Evolutionary conservation across 2,797 vertebrate genomes (phyloP).

Genomic region (Microtus obscurus): DNA sequence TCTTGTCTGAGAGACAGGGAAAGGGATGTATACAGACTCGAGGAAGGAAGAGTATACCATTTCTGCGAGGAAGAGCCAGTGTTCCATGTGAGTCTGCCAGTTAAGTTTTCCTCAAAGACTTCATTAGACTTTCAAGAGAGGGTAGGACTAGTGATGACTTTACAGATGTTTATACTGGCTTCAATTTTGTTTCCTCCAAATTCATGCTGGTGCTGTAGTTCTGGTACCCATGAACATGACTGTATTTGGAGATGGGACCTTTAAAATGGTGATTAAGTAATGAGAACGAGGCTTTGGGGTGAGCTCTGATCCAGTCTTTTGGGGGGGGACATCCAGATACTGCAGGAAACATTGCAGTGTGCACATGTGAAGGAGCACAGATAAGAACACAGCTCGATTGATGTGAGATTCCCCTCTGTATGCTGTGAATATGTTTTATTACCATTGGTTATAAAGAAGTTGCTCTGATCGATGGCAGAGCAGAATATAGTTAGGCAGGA

Average conservation of each 20-base stretch:
- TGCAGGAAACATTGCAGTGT: background rate
- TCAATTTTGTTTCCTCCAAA: background rate
- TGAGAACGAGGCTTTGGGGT: background rate
- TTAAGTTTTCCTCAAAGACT: background rate
- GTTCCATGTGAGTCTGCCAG: background rate
- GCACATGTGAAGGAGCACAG: background rate
- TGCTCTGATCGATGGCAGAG: no score
- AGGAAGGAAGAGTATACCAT: background rate
- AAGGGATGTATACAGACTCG: background rate
- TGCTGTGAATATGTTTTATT: no score
- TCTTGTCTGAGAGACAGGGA: background rate
- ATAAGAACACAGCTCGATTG: background rate
- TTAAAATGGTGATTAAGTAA: background rate
- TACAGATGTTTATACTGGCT: background rate
- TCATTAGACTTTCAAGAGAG: background rate
- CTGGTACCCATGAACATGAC: background rate
- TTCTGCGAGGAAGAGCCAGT: background rate
- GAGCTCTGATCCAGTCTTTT: background rate
- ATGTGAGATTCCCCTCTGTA: no score
- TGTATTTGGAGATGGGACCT: background rate
- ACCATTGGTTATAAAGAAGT: no score
- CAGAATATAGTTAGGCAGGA: no score
- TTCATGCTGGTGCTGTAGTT: background rate
- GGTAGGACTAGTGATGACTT: background rate
- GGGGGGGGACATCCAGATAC: background rate